Percentiles rank a stretch among this genome's conserved stretches.
Evolutionary conservation across 2,888 invertebrate genomes (phyloP).

Genomic region (Acanthosoma haemorrhoidale): DNA sequence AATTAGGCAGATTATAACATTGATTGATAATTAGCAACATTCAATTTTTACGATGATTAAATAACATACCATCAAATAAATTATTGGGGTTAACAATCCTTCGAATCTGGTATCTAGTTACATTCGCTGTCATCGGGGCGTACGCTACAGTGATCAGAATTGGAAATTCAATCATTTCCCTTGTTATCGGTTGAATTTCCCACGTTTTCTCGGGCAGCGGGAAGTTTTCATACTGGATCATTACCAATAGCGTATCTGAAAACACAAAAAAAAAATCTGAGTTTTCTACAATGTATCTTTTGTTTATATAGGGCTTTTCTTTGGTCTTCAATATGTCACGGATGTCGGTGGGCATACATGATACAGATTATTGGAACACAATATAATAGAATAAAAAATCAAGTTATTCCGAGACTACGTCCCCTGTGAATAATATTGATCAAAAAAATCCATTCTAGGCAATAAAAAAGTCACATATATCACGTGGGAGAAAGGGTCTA

Average conservation of each 20-base stretch:
- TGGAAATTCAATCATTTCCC: background rate
- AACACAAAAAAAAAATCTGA: background rate
- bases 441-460: no score
- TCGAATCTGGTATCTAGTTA: background rate
- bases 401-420: no score
- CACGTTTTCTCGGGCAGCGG: background rate
- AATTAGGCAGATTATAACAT: background rate
- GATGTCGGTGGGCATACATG: no score
- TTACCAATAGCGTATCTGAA: background rate
- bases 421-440: no score
- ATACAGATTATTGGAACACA: no score
- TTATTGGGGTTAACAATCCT: conserved; percentile 6
- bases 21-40: background rate
- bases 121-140: background rate
- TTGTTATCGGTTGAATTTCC: conserved; percentile 1
- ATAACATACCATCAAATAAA: background rate
- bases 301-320: no score
- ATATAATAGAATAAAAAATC: no score
- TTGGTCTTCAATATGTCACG: no score
- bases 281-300: no score
- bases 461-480: no score
- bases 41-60: background rate
- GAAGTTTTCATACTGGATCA: background rate
- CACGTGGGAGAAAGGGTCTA: no score
- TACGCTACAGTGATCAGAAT: background rate